Evolutionary conservation across 2,113 vertebrate genomes (phyloP), one percentile per base, ranked within the genome.

Genomic region (Saiga tatarica): DNA sequence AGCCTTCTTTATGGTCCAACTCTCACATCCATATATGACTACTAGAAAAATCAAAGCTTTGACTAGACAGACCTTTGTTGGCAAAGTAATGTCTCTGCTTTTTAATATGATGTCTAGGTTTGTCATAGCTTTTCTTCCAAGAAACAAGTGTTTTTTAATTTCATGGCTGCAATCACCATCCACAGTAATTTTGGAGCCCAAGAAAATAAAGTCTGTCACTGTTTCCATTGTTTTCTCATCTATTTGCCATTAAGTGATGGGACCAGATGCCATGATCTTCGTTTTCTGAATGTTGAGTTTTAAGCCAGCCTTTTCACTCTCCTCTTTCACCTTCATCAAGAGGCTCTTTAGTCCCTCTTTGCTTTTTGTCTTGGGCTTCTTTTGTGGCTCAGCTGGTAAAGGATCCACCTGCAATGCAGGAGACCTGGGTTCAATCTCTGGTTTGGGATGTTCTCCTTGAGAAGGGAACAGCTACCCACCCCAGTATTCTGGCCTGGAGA

Each of bases 401-500:
- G n/a, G 39, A 71, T 71, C 19, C 0, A 0, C 64, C 17, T 71
- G 64, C 5, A 11, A 1, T 71, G 19, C 0, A 5, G 67, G 67
- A 71, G n/a, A 23, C 19, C 67, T 71, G n/a, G n/a, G n/a, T 71
- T 71, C 1, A 2, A 6, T 71, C 2, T 4, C 64, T 71, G 17
- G n/a, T n/a, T 67, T 71, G n/a, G 19, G 5, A 71, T 0, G 1
- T 39, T 36, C 9, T 36, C 9, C 19, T 71, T 1, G 19, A 71
- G 19, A 39, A 71, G 67, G 67, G 4, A 71, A 39, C 0, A 0
- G 67, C n/a, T 71, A 12, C n/a, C 4, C n/a, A 12, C 19, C 36
- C 9, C n/a, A 71, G 67, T 39, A 39, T 71, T 71, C 19, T 71
- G 67, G 10, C n/a, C 19, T 71, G n/a, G 67, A 71, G 67, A 71